Conservation (phyloP, 2,797 vertebrate species). For the Danio kyathit region DNA sequence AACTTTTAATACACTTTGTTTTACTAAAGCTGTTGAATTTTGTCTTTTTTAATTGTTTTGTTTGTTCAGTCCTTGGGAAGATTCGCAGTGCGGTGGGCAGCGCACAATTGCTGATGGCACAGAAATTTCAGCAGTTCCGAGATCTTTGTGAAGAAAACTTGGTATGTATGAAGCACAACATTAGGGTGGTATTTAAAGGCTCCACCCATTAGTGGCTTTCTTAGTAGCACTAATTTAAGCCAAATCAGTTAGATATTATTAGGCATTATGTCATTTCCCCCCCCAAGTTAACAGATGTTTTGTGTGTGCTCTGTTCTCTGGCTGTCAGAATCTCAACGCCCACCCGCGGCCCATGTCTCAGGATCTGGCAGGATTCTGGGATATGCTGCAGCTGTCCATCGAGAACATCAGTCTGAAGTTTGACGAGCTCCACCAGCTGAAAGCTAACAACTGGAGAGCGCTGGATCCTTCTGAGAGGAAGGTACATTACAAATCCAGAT, state of each 20-base stretch:
- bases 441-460: slow-evolving; percentile 98
- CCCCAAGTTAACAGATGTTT: slow-evolving; percentile 17
- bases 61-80: slow-evolving; percentile 89
- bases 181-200: slow-evolving; percentile 41
- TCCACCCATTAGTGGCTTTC: neutral
- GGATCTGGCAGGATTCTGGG: slow-evolving; percentile 98
- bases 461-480: slow-evolving; percentile 92
- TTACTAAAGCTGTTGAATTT: neutral
- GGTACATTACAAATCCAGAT: slow-evolving; percentile 74
- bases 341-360: slow-evolving; percentile 93
- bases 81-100: slow-evolving; percentile 96
- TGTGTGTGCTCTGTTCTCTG: slow-evolving; percentile 51
- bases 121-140: slow-evolving; percentile 99
- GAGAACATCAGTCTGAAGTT: slow-evolving; percentile 99
- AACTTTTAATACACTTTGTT: neutral
- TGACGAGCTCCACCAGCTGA: slow-evolving; percentile 98
- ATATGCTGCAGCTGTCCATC: slow-evolving; percentile 98
- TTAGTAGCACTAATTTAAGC: neutral
- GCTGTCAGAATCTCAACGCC: slow-evolving; percentile 90
- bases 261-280: neutral
- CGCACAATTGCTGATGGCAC: slow-evolving; percentile 96
- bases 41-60: slow-evolving; percentile 37
- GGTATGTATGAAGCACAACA: slow-evolving; percentile 83
- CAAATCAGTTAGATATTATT: slow-evolving; percentile 12
- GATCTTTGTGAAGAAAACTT: slow-evolving; percentile 97